Evolutionary conservation across 2,113 vertebrate species (phyloP).

Genomic region (Sphaerodactylus townsendi): DNA sequence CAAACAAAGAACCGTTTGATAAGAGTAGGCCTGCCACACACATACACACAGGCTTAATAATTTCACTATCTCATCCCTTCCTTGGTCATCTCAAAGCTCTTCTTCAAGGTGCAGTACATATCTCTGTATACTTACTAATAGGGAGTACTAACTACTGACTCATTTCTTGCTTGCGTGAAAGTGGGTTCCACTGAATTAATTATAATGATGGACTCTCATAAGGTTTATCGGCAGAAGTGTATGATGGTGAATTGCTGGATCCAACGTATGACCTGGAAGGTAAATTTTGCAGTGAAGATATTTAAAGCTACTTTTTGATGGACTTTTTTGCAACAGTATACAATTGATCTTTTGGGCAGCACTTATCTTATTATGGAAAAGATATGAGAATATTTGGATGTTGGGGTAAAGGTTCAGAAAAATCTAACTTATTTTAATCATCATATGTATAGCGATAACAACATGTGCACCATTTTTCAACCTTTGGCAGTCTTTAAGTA

Average conservation of each 20-base stretch:
- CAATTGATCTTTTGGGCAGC: not conserved
- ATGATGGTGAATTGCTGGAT: conserved; percentile 74
- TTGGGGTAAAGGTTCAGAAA: not conserved
- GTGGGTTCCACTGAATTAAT: conserved; percentile 80
- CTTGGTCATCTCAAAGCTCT: not conserved
- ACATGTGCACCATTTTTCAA: not conserved
- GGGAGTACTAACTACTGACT: conserved; percentile 78
- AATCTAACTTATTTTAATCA: not conserved
- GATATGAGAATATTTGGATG: not conserved
- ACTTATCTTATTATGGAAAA: not conserved
- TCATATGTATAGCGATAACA: not conserved
- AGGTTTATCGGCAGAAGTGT: conserved; percentile 77
- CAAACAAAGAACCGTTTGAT: not conserved
- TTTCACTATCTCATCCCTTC: not conserved
- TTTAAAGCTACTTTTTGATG: conserved; percentile 54
- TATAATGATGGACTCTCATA: conserved; percentile 82
- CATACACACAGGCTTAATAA: not conserved
- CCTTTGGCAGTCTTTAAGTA: not conserved
- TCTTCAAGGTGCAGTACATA: conserved; percentile 63
- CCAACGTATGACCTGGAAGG: conserved; percentile 74
- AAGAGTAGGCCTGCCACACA: not conserved
- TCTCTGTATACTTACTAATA: conserved; percentile 78
- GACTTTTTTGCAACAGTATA: conserved; percentile 26
- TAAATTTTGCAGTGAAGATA: conserved; percentile 69
- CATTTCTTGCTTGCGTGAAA: conserved; percentile 74